phyloP scores from a whole-genome alignment of 2,888 invertebrate genomes.

The Schizotus pectinicornis region DNA sequence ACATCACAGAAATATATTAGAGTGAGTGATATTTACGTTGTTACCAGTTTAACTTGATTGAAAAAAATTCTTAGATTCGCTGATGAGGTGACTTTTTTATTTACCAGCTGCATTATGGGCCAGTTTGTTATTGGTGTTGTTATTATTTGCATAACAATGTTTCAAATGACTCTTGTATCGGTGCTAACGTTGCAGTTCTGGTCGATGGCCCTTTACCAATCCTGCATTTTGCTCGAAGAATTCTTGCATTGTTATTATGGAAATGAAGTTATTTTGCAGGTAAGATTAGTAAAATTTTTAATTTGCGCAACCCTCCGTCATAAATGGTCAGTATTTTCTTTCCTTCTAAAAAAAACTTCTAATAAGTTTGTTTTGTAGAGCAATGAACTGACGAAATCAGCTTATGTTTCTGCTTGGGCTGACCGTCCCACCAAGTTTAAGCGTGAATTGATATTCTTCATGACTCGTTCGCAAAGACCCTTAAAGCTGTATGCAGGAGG shows the following conservation, averaged over 20 bases:
- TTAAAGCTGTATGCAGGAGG: constrained; percentile 60
- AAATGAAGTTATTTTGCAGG: constrained; percentile 64
- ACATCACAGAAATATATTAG: constrained; percentile 29
- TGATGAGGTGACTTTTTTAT: constrained; percentile 24
- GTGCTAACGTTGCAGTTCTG: constrained; percentile 50
- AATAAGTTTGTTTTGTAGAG: constrained; percentile 56
- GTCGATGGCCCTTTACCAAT: constrained; percentile 62
- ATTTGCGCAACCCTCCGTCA: no score
- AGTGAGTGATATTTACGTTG: no score
- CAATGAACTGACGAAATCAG: constrained; percentile 54
- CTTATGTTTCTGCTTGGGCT: constrained; percentile 57
- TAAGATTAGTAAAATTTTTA: constrained; percentile 37
- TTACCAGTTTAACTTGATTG: no score
- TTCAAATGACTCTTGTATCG: constrained; percentile 47
- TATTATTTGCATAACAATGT: constrained; percentile 54
- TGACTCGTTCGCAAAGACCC: constrained; percentile 60
- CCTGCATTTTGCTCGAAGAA: constrained; percentile 63
- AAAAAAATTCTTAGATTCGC: constrained; percentile 31
- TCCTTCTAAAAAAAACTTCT: no score
- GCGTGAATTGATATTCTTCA: constrained; percentile 58
- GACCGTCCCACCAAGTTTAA: constrained; percentile 55
- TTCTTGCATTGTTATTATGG: constrained; percentile 66
- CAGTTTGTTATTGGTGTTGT: constrained; percentile 50
- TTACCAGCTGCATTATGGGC: constrained; percentile 32
- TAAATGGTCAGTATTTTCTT: no score